These are phyloP conservation scores for Caenorhabditis japonica DNA, from an alignment of 2,888 invertebrate genomes.

Conservation along the genomic window DNA sequence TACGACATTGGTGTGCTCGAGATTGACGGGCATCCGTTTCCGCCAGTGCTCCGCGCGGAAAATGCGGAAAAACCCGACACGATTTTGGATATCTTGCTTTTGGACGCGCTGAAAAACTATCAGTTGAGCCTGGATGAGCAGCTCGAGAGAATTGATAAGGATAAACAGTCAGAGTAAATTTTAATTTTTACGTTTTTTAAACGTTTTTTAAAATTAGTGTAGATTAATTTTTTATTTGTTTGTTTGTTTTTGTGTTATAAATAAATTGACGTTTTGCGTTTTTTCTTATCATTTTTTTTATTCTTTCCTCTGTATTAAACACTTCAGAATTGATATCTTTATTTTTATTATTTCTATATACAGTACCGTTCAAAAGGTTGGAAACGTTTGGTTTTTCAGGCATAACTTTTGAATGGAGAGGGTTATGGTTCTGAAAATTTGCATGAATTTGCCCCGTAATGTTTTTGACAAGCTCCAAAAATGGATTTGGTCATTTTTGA, in stretches of 20 bases:
- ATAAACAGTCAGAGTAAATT: too few relatives aligned
- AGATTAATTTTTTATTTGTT: constrained; percentile 14
- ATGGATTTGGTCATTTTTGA: too few relatives aligned
- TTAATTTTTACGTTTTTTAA: not conserved
- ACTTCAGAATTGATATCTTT: too few relatives aligned
- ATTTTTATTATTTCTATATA: too few relatives aligned
- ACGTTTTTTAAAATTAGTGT: constrained; percentile 13
- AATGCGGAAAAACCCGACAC: constrained; percentile 22
- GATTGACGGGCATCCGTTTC: constrained; percentile 70
- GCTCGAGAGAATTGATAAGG: not conserved
- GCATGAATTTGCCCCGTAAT: too few relatives aligned
- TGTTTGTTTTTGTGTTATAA: constrained; percentile 20
- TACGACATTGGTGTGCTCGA: constrained; percentile 71
- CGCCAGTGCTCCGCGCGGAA: constrained; percentile 47
- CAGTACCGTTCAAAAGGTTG: too few relatives aligned
- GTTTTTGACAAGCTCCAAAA: too few relatives aligned
- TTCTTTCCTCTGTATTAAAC: too few relatives aligned
- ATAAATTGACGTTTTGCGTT: not conserved
- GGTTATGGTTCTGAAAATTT: too few relatives aligned
- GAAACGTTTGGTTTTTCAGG: too few relatives aligned
- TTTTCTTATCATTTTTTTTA: not conserved
- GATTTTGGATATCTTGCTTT: constrained; percentile 46
- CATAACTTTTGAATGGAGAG: too few relatives aligned
- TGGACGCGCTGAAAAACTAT: constrained; percentile 50
- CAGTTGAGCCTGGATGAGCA: constrained; percentile 16